Base-by-base conservation (phyloP, 2,113 vertebrate genomes). In the Delphinapterus leucas region DNA sequence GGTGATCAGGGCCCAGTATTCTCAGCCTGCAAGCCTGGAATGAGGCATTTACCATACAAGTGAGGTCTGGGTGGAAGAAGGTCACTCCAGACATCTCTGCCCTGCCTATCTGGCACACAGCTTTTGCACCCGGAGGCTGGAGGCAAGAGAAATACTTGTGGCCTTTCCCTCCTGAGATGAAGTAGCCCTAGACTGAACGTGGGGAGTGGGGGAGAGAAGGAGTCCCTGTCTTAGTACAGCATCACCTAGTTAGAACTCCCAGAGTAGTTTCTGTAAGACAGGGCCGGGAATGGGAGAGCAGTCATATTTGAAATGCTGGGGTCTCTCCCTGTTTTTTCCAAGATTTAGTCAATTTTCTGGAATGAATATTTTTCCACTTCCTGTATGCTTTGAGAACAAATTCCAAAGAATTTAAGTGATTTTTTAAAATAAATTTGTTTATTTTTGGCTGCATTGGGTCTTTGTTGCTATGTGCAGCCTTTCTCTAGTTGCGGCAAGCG, bases 231-330 rank as follows among this genome's bases (percentile, higher is more conserved):
- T 53, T 44, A 23, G 9, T 55, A 83, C 0, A 68, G 15, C 9
- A 67, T 3, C 12, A 55, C 21, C 76, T 8, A 71, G n/a, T 14
- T 55, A 68, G 21, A 83, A 58, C 13, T 71, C 47, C 18, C 21
- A 65, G 53, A 71, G 58, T 1, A 38, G 11, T 74, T 36, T 77
- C 15, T 8, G 6, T 13, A 55, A 80, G 31, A 33, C 41, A 63
- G 17, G 86, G 3, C 18, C 61, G 1, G 9, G 4, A 23, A 1
- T 44, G 1, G 41, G 11, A 61, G 9, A 58, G 20, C 3, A 9
- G 25, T 58, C n/a, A 38, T 9, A 38, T 12, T 4, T n/a, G 18
- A 73, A 90, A 49, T 41, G n/a, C 41, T 11, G 33, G 6, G 44
- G 23, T 61, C 8, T 2, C 11, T 63, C 10, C 7, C 23, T 18